Evolutionary conservation across 2,888 invertebrate genomes (phyloP).

Genomic region (Lacanobia wlatinum): DNA sequence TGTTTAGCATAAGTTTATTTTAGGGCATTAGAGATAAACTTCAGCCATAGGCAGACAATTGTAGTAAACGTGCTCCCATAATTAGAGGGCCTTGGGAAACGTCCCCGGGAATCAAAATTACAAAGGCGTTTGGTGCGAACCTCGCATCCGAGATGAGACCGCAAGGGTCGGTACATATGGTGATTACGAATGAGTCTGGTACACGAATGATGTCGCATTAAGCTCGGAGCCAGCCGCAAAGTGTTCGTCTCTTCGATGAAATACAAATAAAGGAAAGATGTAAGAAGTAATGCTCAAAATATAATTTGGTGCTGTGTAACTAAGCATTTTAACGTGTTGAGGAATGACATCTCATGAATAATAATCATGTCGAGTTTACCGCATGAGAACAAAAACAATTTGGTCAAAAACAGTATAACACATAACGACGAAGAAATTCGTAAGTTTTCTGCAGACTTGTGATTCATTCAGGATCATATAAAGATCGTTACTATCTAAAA

Average conservation of each 20-base stretch:
- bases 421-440: not conserved
- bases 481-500: not conserved
- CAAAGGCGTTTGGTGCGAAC: conserved; percentile 75
- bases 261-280: conserved; percentile 43
- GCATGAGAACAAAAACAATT: not conserved
- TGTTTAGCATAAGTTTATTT: conserved; percentile 50
- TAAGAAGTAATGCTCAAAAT: conserved; percentile 14
- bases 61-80: conserved; percentile 70
- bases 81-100: conserved; percentile 72
- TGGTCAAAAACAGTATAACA: not conserved
- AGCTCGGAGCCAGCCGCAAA: conserved; percentile 25
- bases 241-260: conserved; percentile 46
- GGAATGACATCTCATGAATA: conserved; percentile 9
- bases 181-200: conserved; percentile 75
- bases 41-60: conserved; percentile 70
- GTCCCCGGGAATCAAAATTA: conserved; percentile 75
- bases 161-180: conserved; percentile 69
- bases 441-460: not conserved
- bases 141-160: conserved; percentile 76
- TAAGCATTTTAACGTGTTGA: conserved; percentile 21
- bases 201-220: conserved; percentile 61
- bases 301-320: conserved; percentile 21
- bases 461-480: not conserved
- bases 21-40: conserved; percentile 55
- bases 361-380: not conserved